Evolutionary conservation across 1,140 invertebrate genomes (phyloP), one percentile per base, ranked within the genome.

Genomic region (Amphibalanus amphitrite): DNA sequence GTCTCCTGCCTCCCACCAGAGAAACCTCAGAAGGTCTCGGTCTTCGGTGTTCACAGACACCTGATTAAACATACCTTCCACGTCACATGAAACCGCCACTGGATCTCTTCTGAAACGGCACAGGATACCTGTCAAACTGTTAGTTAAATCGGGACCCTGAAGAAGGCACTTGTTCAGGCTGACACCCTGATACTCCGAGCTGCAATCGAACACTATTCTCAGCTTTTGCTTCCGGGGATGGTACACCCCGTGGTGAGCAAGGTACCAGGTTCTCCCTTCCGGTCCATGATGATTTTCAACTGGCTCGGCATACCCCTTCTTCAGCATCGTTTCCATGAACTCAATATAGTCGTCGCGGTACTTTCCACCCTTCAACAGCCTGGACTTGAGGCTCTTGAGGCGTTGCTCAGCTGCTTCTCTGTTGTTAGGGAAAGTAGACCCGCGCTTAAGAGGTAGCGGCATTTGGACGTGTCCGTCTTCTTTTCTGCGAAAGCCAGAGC

Each of bases 231-330:
- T 70, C 29, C 15, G 69, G 40, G 28, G 28, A 25, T 70, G 29
- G 29, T 70, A 29, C 28, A 70, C 29, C 15, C 40, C 69, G 28
- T 70, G 69, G 69, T 70, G 69, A 8, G 69, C 26, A 15, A 70
- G 26, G 28, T 70, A 70, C 40, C 64, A 65, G 25, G 28, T 28
- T 26, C 28, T 30, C 1, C 29, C 29, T 0, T 30, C 17, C 28
- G 26, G 28, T 26, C 6, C 23, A 4, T 65, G 6, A 65, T 23
- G 6, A 4, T 23, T 23, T 26, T 65, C 26, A 4, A 65, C 26
- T 26, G 23, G 6, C 26, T 65, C 64, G 64, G 64, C 64, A 23
- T 65, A 65, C 64, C 23, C 64, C 6, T 65, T 65, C 64, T 65
- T 65, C 64, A 65, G 64, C 33, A 38, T 38, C 4, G 4, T 38